Evolutionary conservation across 2,797 vertebrate genomes (phyloP), one percentile per base, ranked within the genome.

Genomic region (Acanthis flammea): DNA sequence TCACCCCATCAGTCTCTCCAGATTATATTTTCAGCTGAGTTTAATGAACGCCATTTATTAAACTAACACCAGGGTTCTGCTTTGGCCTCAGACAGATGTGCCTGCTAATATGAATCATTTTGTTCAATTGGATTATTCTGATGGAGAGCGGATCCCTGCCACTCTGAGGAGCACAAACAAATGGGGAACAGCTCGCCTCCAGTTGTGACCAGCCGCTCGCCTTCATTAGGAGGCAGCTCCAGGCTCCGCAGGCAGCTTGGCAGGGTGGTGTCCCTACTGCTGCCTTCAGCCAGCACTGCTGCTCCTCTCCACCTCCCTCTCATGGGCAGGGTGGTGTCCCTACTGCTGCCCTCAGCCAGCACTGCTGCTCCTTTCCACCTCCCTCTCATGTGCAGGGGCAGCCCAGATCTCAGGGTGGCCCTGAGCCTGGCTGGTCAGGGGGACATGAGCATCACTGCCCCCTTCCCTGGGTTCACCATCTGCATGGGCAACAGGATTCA

Each of bases 1-100:
- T 95, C 95, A 96, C 96, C 91, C 92, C 96, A 97, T 97, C 97
- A 92, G 96, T 97, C 97, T 97, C 97, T 95, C 94, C 95, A 96
- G 96, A 97, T 96, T 97, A 98, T 97, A 97, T 97, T 97, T 98
- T 97, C 97, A 97, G 96, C 91, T 95, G 95, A 97, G 95, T 97
- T 98, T 98, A 98, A 98, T 98, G 97, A 98, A 97, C 54, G 42
- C 78, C 97, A 98, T 98, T 98, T 98, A 97, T 98, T 98, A 97
- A 97, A 97, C 96, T 95, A 97, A 97, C 96, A 97, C 96, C 94
- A 89, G 85, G 96, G 92, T 97, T 97, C 96, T 97, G 97, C 96
- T 97, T 91, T 76, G 94, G 96, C 97, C 96, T 96, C 97, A 97
- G 97, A 98, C 97, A 97, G 97, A 97, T 97, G 97, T 96, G 95